phyloP scores from a whole-genome alignment of 2,797 vertebrate genomes.

The Betta splendens region DNA sequence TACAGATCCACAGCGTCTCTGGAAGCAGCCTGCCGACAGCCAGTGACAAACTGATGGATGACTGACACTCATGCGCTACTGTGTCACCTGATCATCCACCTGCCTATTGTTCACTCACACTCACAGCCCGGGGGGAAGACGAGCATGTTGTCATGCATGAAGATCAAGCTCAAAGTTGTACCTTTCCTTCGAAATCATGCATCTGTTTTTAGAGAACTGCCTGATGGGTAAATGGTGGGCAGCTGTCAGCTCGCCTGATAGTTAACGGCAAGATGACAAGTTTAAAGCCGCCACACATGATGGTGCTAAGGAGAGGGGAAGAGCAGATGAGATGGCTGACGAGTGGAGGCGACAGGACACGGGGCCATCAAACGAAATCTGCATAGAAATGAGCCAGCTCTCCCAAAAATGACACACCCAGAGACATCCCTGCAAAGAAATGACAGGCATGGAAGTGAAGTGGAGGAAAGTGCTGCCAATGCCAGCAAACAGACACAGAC shows the following conservation, averaged over 20 bases:
- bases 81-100: slow-evolving; percentile 61
- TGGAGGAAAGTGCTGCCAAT: not conserved
- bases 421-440: slow-evolving; percentile 19
- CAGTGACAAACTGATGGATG: slow-evolving; percentile 78
- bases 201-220: slow-evolving; percentile 17
- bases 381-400: slow-evolving; percentile 47
- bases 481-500: slow-evolving; percentile 7
- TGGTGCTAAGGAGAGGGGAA: slow-evolving; percentile 26
- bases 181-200: slow-evolving; percentile 9
- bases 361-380: slow-evolving; percentile 36
- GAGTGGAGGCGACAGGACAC: slow-evolving; percentile 47
- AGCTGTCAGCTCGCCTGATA: slow-evolving; percentile 52
- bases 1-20: slow-evolving; percentile 74
- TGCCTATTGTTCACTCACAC: slow-evolving; percentile 10
- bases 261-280: slow-evolving; percentile 50
- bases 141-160: slow-evolving; percentile 23
- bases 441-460: not conserved
- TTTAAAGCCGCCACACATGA: slow-evolving; percentile 39
- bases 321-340: slow-evolving; percentile 32
- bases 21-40: slow-evolving; percentile 58
- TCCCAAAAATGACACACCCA: slow-evolving; percentile 39
- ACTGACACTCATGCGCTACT: slow-evolving; percentile 65
- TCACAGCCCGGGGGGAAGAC: slow-evolving; percentile 10
- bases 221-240: slow-evolving; percentile 53
- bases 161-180: slow-evolving; percentile 26